A percentile compares a stretch with the other conserved stretches of the same genome.
These are phyloP conservation scores for Bubo bubo DNA, from an alignment of 2,113 vertebrate species.

Conservation along the genomic window DNA sequence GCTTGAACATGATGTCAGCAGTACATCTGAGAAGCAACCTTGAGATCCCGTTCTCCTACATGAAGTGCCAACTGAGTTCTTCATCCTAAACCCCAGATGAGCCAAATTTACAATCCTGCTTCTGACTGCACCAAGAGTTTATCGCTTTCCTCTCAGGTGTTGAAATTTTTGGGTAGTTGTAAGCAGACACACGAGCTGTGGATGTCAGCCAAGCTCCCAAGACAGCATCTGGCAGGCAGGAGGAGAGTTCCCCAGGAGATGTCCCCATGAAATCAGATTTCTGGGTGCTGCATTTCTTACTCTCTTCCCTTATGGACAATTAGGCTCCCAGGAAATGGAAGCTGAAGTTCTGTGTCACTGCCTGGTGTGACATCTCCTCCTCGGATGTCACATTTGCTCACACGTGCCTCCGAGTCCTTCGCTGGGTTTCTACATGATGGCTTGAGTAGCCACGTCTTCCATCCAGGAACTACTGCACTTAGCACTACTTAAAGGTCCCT, in stretches of 20 bases:
- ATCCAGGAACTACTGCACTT: no score
- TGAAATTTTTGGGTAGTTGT: not conserved
- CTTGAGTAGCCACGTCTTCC: not conserved
- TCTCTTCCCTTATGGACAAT: no score
- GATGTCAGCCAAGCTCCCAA: no score
- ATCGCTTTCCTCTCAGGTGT: rapidly evolving
- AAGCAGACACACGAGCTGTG: no score
- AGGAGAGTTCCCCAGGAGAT: not conserved
- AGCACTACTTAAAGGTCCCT: not conserved
- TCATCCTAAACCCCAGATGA: not conserved
- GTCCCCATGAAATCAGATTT: not conserved
- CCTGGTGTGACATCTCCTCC: not conserved
- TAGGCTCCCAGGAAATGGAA: not conserved
- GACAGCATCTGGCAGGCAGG: not conserved
- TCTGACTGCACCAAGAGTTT: not conserved
- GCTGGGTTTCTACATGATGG: not conserved
- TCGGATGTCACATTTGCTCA: not conserved
- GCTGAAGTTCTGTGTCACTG: not conserved
- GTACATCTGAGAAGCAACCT: not conserved
- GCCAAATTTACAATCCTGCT: no score
- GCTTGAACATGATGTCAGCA: not conserved
- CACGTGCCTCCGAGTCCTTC: not conserved
- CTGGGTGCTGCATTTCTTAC: not conserved
- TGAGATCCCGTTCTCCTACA: not conserved
- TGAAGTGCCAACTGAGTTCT: not conserved